phyloP scores from a whole-genome alignment of 2,113 vertebrate species.

The Sapayoa aenigma region DNA sequence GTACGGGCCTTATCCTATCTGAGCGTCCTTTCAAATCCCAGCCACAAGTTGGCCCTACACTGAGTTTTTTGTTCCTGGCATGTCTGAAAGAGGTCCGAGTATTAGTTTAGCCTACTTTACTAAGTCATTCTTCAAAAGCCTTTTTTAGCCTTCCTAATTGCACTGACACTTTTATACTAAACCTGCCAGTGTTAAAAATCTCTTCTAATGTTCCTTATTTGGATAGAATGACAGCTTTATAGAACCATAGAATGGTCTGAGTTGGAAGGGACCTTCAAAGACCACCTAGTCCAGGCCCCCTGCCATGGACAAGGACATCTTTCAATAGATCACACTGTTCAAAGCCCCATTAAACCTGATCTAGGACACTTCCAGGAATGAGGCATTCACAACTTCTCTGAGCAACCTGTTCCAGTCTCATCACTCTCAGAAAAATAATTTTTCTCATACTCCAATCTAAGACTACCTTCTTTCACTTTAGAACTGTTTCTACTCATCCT shows the following conservation, averaged over 20 bases:
- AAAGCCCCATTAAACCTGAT: neutral
- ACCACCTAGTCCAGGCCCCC: neutral
- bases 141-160: neutral
- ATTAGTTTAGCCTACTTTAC: neutral
- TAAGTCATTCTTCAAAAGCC: constrained; percentile 4
- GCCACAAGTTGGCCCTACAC: neutral
- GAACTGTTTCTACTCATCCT: neutral
- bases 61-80: neutral
- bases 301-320: neutral
- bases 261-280: neutral
- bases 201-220: neutral
- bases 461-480: neutral
- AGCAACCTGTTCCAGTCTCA: neutral
- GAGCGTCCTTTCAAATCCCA: neutral
- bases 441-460: neutral
- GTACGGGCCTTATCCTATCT: neutral
- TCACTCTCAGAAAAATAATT: neutral
- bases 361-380: neutral
- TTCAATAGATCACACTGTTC: neutral
- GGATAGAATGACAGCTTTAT: neutral
- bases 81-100: neutral
- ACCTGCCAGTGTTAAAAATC: neutral
- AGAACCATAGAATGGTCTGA: neutral
- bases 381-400: neutral
- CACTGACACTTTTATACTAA: neutral